Conservation (phyloP, 2,888 invertebrate genomes). For the Druceiella hillmani region DNA sequence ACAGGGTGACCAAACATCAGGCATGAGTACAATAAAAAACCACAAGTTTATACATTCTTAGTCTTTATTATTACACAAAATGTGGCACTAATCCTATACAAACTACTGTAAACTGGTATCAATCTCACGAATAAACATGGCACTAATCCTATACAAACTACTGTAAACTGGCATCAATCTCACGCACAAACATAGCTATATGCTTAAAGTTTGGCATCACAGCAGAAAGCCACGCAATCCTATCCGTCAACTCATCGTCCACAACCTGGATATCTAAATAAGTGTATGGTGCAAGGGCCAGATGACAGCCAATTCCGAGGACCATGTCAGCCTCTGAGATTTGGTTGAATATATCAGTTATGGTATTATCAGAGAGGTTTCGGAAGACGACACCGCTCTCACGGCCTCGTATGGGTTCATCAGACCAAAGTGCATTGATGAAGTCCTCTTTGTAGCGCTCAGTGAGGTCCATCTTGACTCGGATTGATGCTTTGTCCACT, state of each 20-base stretch:
- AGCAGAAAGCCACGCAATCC: slow-evolving; percentile 32
- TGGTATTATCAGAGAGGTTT: slow-evolving; percentile 33
- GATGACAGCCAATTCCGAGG: slow-evolving; percentile 36
- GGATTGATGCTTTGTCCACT: slow-evolving; percentile 26
- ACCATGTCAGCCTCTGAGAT: slow-evolving; percentile 34
- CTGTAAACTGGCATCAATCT: too few relatives aligned
- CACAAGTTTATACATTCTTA: too few relatives aligned
- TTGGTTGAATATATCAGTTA: slow-evolving; percentile 30
- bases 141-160: too few relatives aligned
- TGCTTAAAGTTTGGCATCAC: too few relatives aligned
- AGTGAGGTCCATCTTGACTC: slow-evolving; percentile 22
- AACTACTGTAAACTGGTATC: too few relatives aligned
- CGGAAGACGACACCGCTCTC: slow-evolving; percentile 33
- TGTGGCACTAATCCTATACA: too few relatives aligned
- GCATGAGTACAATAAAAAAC: too few relatives aligned
- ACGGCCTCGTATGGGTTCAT: slow-evolving; percentile 30
- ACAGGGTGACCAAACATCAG: too few relatives aligned
- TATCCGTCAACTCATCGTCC: slow-evolving; percentile 29
- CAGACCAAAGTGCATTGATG: slow-evolving; percentile 36
- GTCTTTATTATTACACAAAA: too few relatives aligned
- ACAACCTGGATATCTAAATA: slow-evolving; percentile 29
- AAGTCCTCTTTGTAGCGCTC: slow-evolving; percentile 28
- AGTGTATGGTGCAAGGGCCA: slow-evolving; percentile 39
- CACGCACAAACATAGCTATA: too few relatives aligned
- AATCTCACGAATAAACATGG: too few relatives aligned